Percentiles rank a stretch among this genome's conserved stretches.
Evolutionary conservation across 2,797 vertebrate genomes (phyloP).

Genomic region (Brotula barbata): DNA sequence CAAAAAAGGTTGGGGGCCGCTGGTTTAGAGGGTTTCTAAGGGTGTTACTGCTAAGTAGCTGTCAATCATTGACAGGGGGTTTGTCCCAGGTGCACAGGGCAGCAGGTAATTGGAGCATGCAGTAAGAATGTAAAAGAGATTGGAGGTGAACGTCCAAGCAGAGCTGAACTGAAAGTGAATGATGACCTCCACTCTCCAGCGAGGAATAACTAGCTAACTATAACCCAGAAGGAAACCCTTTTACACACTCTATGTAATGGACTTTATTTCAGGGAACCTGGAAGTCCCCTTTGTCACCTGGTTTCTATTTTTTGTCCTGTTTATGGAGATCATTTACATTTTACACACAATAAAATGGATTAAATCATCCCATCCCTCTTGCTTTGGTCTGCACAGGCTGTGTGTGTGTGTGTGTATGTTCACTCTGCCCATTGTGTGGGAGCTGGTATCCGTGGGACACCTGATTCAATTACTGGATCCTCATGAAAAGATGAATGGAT

Average conservation of each 20-base stretch:
- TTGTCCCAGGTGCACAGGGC: slow-evolving; percentile 17
- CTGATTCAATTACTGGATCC: slow-evolving; percentile 66
- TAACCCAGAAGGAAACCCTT: too few species aligned
- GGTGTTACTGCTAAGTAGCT: slow-evolving; percentile 13
- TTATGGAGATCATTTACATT: too few species aligned
- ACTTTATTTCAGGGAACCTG: too few species aligned
- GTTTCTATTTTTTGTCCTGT: too few species aligned
- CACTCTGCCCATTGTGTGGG: slow-evolving; percentile 45
- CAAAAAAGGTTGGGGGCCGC: too few species aligned
- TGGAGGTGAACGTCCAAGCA: slow-evolving; percentile 24
- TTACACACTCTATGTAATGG: too few species aligned
- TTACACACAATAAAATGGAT: too few species aligned
- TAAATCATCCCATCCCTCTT: slow-evolving; percentile 30
- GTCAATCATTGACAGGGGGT: slow-evolving; percentile 24
- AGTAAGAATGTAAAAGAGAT: slow-evolving; percentile 30
- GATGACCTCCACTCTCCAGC: slow-evolving; percentile 7
- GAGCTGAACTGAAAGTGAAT: slow-evolving; percentile 30
- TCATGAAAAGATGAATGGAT: slow-evolving; percentile 50
- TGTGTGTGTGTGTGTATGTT: slow-evolving; percentile 17
- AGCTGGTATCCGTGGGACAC: slow-evolving; percentile 56
- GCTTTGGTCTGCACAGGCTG: slow-evolving; percentile 4
- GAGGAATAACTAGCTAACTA: too few species aligned
- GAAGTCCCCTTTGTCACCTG: too few species aligned
- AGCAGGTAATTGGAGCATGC: slow-evolving; percentile 22
- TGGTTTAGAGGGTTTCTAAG: too few species aligned